Conservation (phyloP, 2,797 vertebrate genomes). For the Trachurus trachurus region DNA sequence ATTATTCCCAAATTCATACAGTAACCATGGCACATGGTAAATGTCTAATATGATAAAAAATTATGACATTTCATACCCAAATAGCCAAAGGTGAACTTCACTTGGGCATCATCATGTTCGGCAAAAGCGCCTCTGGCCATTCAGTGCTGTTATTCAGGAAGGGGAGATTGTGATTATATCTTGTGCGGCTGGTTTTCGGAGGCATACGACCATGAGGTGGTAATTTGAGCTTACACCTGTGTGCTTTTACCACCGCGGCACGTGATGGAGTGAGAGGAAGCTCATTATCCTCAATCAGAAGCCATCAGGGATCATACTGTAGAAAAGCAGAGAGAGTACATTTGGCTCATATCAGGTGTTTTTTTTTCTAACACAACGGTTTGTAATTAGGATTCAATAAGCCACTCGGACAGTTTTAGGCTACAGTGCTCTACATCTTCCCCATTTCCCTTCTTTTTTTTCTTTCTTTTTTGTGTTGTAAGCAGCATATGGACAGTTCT, state of each 20-base stretch:
- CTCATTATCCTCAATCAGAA: conserved; percentile 42
- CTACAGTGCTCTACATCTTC: conserved; percentile 24
- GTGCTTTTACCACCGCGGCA: background rate
- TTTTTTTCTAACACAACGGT: background rate
- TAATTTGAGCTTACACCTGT: background rate
- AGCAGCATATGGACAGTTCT: too few relatives aligned
- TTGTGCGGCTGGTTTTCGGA: background rate
- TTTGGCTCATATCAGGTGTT: conserved; percentile 10
- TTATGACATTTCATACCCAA: too few relatives aligned
- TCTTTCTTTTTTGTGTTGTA: too few relatives aligned
- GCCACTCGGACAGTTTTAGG: conserved; percentile 24
- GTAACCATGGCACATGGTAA: too few relatives aligned
- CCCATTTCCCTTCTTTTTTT: background rate
- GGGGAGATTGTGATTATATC: background rate
- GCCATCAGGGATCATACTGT: conserved; percentile 11
- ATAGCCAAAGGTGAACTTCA: too few relatives aligned
- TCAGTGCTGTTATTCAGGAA: background rate
- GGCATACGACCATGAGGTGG: too few relatives aligned
- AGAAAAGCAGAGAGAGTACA: background rate
- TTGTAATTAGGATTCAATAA: conserved; percentile 20
- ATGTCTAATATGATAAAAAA: too few relatives aligned
- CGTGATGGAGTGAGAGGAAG: background rate
- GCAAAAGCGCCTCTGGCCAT: background rate
- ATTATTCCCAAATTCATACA: too few relatives aligned
- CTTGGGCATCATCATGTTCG: too few relatives aligned